Percentiles rank a stretch among this genome's conserved stretches.
Conservation (phyloP, 1,140 invertebrate species). For the Cydia amplana region DNA sequence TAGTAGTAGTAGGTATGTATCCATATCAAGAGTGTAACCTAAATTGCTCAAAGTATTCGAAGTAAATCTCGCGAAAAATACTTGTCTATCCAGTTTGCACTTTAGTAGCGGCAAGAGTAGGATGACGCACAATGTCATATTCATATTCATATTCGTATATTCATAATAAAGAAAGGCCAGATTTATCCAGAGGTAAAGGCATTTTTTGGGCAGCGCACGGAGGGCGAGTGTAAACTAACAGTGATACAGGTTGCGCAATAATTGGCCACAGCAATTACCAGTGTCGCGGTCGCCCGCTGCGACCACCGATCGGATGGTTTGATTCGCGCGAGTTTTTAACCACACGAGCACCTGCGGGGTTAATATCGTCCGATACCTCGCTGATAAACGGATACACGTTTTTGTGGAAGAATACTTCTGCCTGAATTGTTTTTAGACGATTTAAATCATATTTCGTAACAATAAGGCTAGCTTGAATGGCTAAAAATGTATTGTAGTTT, state of each 20-base stretch:
- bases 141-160: too few relatives aligned
- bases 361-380: slow-evolving; percentile 37
- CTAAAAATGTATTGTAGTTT: background rate
- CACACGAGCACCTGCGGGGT: slow-evolving; percentile 29
- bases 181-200: background rate
- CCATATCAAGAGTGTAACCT: too few relatives aligned
- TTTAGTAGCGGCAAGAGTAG: background rate
- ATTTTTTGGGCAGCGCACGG: background rate
- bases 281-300: slow-evolving; percentile 32
- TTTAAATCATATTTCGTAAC: slow-evolving; percentile 26
- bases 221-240: slow-evolving; percentile 46
- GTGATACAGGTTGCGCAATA: slow-evolving; percentile 44
- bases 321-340: slow-evolving; percentile 47
- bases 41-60: too few relatives aligned
- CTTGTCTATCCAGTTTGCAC: too few relatives aligned
- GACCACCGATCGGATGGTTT: slow-evolving; percentile 41
- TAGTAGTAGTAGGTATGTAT: too few relatives aligned
- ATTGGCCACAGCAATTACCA: slow-evolving; percentile 49
- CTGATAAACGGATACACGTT: slow-evolving; percentile 41
- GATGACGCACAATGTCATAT: background rate
- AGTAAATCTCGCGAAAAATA: too few relatives aligned
- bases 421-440: background rate
- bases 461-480: background rate
- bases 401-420: background rate
- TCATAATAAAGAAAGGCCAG: too few relatives aligned